Evolutionary conservation across 2,888 invertebrate genomes (phyloP), one percentile per base, ranked within the genome.

Genomic region (Agrochola macilenta): DNA sequence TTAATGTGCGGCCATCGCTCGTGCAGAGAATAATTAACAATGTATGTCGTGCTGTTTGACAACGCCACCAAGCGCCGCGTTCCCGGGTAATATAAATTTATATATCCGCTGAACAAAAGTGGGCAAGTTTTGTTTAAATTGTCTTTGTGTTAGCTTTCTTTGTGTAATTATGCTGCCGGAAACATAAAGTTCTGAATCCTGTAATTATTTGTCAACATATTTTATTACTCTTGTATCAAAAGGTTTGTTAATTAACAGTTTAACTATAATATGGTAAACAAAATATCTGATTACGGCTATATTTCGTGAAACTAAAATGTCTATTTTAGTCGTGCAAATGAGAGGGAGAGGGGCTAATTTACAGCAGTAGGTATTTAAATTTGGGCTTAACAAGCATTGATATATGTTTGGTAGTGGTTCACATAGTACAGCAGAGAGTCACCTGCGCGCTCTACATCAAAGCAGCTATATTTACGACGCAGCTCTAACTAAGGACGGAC

Each of bases 1-100:
- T 90, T 88, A 91, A 92, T 89, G 89, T 88, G 83, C 86, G 86
- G 80, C 78, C 86, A 79, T 85, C 74, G 82, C 78, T 78, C 89
- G 87, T 85, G 85, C 76, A 68, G 69, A 63, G 88, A 87, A 90
- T 91, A 86, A 87, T 88, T 81, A 86, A 86, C 77, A 82, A 81
- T 83, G 79, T 77, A 85, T 73, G 79, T 81, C 68, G 60, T 64
- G 78, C 76, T 81, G 39, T 81, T 74, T 60, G 76, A 76, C 75
- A 78, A 63, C 52, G 64, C 70, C 65, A 57, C 61, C 12, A 35
- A 43, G n/a, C 20, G n/a, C 35, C 35, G 30, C 26, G 60, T 57
- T 70, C 43, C 60, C 46, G 43, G 58, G 52, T 61, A 78, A n/a
- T n/a, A n/a, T n/a, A n/a, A n/a, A n/a, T 83, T 83, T 74, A 75